Conservation (phyloP, 2,888 invertebrate species). For the Limnephilus auricula region DNA sequence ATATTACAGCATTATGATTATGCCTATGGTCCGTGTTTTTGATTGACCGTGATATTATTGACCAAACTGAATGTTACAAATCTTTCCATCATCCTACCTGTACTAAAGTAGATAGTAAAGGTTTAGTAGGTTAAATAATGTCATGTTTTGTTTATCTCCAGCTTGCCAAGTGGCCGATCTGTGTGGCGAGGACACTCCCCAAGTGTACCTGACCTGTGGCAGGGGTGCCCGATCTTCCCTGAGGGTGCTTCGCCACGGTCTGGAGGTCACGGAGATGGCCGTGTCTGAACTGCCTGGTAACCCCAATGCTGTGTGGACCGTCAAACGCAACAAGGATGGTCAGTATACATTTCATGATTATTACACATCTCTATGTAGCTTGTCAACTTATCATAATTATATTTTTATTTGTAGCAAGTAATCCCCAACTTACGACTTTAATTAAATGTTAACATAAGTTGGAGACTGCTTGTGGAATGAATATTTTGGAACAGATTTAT, state of each 20-base stretch:
- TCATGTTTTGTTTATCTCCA: conserved; percentile 66
- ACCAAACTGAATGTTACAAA: conserved; percentile 56
- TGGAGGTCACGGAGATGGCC: conserved; percentile 99
- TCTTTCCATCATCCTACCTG: neutral
- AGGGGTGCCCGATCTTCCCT: conserved; percentile 96
- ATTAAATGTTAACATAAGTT: neutral
- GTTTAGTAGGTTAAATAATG: neutral
- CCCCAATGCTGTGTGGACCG: conserved; percentile 99
- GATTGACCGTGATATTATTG: conserved; percentile 73
- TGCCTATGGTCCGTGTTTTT: conserved; percentile 78
- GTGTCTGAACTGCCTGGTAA: conserved; percentile 99
- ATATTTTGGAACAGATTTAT: neutral
- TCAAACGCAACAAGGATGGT: conserved; percentile 97
- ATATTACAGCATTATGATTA: conserved; percentile 75
- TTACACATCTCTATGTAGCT: neutral
- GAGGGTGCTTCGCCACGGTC: conserved; percentile 95
- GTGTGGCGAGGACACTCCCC: conserved; percentile 99
- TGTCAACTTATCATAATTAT: neutral
- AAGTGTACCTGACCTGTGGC: conserved; percentile 97
- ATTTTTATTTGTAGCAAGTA: conserved; percentile 5
- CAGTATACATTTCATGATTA: conserved; percentile 72
- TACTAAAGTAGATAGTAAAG: neutral
- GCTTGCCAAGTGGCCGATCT: conserved; percentile 94
- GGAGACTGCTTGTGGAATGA: neutral
- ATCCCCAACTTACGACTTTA: neutral